Base-by-base conservation (phyloP, 1,140 invertebrate species). In the Polypedilum pembai region DNA sequence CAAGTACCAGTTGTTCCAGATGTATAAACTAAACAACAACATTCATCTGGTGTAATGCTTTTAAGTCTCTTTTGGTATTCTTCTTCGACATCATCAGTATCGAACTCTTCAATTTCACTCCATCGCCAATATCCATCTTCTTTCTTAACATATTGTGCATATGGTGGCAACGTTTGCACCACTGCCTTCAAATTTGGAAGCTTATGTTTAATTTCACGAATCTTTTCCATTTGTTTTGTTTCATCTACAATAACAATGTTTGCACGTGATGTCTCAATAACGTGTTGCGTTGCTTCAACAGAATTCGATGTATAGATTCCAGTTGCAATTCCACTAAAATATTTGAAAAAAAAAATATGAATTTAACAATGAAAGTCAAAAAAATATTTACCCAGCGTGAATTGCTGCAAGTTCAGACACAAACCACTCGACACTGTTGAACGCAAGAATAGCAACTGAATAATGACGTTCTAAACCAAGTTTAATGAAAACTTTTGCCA, bases 281-380 rank as follows among this genome's bases (percentile, higher is more conserved):
- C 91, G 80, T 92, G 89, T 76, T 87, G 85, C 80, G 91, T 94
- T 0, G 93, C 90, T 76, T 94, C 92, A 1, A 91, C 79, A 40
- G 88, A 88, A 83, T 95, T 95, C 20, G 93, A 95, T 15, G 93
- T 92, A 80, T 96, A 95, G 79, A 95, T 93, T 75, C 94, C 94
- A 73, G 89, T 88, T 41, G 89, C 89, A 77, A 94, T 88, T 69
- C 93, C 94, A 75, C 93, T 93, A 78, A 72, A 83, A 82, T 69
- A 20, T 18, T 18, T 3, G 8, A n/a, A 18, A 1, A 18, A 15
- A 66, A 8, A 63, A 20, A 12, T 45, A 5, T 33, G 1, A 66
- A 66, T 17, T 18, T 66, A 66, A 20, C 8, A 20, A 69, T 21
- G 24, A 20, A 21, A 69, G 8, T 69, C 4, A 18, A 21, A 10